Conservation (phyloP, 2,888 invertebrate species). For the Conistra vaccinii region DNA sequence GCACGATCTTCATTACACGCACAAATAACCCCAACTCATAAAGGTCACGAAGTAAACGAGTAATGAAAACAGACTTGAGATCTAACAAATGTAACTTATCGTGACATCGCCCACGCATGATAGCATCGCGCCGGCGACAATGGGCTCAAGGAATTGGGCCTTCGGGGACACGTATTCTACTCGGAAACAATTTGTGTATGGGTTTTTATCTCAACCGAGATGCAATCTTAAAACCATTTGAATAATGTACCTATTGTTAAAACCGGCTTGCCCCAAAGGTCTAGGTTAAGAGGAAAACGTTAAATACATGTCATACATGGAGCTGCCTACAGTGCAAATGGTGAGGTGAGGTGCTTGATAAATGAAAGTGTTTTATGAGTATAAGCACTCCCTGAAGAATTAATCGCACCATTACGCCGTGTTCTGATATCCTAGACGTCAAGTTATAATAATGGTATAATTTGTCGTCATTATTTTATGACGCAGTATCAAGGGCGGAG, state of each 20-base stretch:
- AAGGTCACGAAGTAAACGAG: slow-evolving; percentile 76
- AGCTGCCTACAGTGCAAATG: slow-evolving; percentile 50
- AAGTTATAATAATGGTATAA: slow-evolving; percentile 76
- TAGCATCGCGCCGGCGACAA: slow-evolving; percentile 80
- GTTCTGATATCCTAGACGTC: slow-evolving; percentile 66
- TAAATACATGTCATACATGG: slow-evolving; percentile 22
- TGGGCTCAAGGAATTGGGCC: slow-evolving; percentile 79
- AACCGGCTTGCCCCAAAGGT: slow-evolving; percentile 56
- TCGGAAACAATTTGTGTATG: slow-evolving; percentile 74
- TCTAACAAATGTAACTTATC: slow-evolving; percentile 78
- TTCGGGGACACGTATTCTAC: slow-evolving; percentile 74
- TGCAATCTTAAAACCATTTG: slow-evolving; percentile 65
- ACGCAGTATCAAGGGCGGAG: slow-evolving; percentile 77
- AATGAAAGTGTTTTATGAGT: slow-evolving; percentile 50
- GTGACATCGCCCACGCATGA: slow-evolving; percentile 83
- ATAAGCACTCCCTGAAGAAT: slow-evolving; percentile 50
- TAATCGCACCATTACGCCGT: slow-evolving; percentile 64
- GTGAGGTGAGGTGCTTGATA: slow-evolving; percentile 52
- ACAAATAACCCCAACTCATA: slow-evolving; percentile 72
- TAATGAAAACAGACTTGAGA: slow-evolving; percentile 76
- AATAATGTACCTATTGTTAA: slow-evolving; percentile 63
- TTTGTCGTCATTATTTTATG: slow-evolving; percentile 81
- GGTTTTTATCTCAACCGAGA: slow-evolving; percentile 68
- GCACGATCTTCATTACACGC: slow-evolving; percentile 80
- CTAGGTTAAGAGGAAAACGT: slow-evolving; percentile 58